Base-by-base conservation (phyloP, 2,797 vertebrate genomes). In the Choloepus didactylus region DNA sequence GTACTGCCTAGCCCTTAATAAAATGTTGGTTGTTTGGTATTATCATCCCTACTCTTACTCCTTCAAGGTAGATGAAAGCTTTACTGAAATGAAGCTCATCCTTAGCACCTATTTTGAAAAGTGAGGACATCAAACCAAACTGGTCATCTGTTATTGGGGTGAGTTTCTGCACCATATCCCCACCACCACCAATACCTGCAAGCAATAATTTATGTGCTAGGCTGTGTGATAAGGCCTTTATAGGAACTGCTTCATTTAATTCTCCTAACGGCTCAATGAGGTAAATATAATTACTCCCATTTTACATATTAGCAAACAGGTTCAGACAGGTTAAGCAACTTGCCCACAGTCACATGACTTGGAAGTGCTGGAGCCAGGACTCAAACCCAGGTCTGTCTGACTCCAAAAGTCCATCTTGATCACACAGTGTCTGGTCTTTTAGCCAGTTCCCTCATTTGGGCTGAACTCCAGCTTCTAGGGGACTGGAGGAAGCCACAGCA, bases 101-200 rank as follows among this genome's bases (percentile, higher is more conserved):
- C 56, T 35, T 10, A 9, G 81, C 44, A 69, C 15, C 25, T 15
- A 4, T 51, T 44, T 79, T 27, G 46, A 93, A 86, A 92, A 29
- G 35, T 9, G 54, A 80, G 62, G 60, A 19, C 60, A 44, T 56
- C 79, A n/a, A 79, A 51, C 64, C 66, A 49, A 88, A 83, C 12
- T 21, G 6, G 41, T 84, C 81, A 46, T 25, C 56, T 16, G 67
- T 69, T 25, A 46, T 0, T 44, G 31, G 51, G 54, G 27, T 27
- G 56, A 54, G 41, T 2, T 29, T 60, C 38, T 56, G 60, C 25
- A 23, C 27, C 5, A 31, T 4, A 54, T 56, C 16, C 9, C 31
- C 49, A 5, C 41, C 41, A 19, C 1, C 0, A 2, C 70, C 5
- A 0, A 0, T 54, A 67, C 59, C 1, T 79, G 79, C 23, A 6